These are phyloP conservation scores for Chalcosyrphus nemorum DNA, from an alignment of 2,888 invertebrate species.

Conservation along the genomic window DNA sequence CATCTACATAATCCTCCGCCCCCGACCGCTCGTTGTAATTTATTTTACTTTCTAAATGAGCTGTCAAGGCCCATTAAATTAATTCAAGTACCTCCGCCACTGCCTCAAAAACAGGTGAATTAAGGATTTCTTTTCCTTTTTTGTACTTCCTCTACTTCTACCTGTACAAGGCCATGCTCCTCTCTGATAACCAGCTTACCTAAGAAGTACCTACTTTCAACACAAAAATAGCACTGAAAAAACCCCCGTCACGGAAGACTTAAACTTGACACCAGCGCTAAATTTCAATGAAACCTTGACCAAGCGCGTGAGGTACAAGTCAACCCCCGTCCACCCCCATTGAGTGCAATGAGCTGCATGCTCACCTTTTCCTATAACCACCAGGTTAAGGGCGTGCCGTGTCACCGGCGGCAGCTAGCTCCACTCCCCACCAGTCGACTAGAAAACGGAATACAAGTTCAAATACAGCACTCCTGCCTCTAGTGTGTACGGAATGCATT, in stretches of 20 bases:
- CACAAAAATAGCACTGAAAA: slow-evolving; percentile 4
- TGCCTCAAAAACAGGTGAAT: neutral
- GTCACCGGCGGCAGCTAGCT: neutral
- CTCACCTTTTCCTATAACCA: neutral
- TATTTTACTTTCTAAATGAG: neutral
- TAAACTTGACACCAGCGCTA: slow-evolving; percentile 33
- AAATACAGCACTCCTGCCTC: neutral
- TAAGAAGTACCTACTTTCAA: neutral
- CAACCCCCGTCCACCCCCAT: neutral
- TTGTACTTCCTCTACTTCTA: neutral
- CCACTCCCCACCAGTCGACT: neutral
- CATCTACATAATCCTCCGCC: neutral
- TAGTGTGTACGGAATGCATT: slow-evolving; percentile 27
- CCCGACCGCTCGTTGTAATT: neutral
- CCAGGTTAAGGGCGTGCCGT: neutral
- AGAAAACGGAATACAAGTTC: neutral
- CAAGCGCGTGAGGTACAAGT: slow-evolving; percentile 12
- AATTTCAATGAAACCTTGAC: slow-evolving; percentile 50
- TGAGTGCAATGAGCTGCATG: slow-evolving; percentile 16
- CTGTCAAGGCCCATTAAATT: slow-evolving; percentile 9
- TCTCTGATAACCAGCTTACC: neutral
- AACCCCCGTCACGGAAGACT: slow-evolving; percentile 26
- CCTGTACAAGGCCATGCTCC: neutral
- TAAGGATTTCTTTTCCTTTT: neutral
- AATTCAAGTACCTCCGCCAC: neutral